phyloP scores from a whole-genome alignment of 2,888 invertebrate genomes.

The Aphodius granarius region DNA sequence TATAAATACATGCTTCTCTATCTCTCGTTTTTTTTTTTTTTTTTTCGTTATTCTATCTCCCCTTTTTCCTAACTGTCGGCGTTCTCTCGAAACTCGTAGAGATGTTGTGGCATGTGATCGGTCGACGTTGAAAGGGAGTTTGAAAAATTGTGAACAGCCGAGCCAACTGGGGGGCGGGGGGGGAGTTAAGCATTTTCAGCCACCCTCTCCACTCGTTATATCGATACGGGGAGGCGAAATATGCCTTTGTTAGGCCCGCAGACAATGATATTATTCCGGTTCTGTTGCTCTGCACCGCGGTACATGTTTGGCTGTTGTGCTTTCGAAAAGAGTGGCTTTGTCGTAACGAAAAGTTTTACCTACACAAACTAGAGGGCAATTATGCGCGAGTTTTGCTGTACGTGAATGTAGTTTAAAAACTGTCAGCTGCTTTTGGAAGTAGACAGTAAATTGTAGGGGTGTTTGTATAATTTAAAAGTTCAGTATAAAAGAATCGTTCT shows the following conservation, averaged over 20 bases:
- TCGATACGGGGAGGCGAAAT: neutral
- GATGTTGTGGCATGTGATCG: neutral
- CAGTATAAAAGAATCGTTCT: no score
- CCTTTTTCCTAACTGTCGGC: neutral
- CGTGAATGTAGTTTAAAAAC: neutral
- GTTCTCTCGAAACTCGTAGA: neutral
- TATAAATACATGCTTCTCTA: no score
- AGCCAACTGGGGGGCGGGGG: neutral
- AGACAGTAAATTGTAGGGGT: neutral
- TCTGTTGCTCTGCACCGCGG: neutral
- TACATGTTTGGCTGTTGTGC: neutral
- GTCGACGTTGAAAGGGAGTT: neutral
- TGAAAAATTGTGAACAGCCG: neutral
- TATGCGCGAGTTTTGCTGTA: neutral
- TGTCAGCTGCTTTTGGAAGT: no score
- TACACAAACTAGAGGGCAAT: neutral
- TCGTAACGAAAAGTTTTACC: neutral
- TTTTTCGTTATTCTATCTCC: neutral
- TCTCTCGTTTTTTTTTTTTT: neutral
- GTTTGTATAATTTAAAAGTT: no score
- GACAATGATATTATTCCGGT: neutral
- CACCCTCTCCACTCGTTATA: neutral
- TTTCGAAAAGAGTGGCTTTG: neutral
- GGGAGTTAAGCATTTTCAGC: neutral
- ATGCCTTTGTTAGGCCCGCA: neutral